These are phyloP conservation scores for human (Homo sapiens) DNA, from an alignment of 2,113 vertebrate species.

Conservation along the genomic window DNA sequence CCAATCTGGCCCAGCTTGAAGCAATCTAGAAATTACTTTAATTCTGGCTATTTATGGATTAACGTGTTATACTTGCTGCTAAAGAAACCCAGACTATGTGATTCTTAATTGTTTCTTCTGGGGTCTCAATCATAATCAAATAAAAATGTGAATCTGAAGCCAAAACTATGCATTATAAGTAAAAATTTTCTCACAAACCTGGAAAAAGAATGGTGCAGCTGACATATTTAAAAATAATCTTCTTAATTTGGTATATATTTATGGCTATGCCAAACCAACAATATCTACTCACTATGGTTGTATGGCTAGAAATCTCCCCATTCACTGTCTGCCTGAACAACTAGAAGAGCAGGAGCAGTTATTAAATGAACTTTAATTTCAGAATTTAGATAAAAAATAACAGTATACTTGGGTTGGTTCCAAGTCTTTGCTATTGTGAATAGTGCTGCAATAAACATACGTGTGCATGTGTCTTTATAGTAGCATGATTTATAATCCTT, in stretches of 20 bases:
- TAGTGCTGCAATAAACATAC: too few relatives aligned
- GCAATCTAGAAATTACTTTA: conserved; percentile 33
- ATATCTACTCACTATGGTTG: neutral
- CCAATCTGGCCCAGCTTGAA: conserved; percentile 4
- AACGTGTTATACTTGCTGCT: neutral
- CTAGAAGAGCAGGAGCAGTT: neutral
- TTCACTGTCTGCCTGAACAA: neutral
- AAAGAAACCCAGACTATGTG: neutral
- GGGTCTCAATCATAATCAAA: neutral
- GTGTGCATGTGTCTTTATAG: too few relatives aligned
- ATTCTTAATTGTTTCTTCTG: neutral
- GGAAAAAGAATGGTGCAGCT: neutral
- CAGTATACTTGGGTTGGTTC: neutral
- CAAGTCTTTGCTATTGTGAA: too few relatives aligned
- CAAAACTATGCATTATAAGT: neutral
- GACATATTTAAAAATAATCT: neutral
- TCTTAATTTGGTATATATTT: neutral
- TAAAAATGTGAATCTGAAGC: neutral
- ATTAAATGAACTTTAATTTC: neutral
- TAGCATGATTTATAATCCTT: too few relatives aligned
- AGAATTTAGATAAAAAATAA: neutral
- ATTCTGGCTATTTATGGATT: conserved; percentile 21
- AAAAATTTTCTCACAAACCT: neutral
- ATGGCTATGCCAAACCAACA: neutral
- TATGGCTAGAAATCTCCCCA: neutral